Evolutionary conservation across 1,140 invertebrate genomes (phyloP), one percentile per base, ranked within the genome.

Genomic region (Harpegnathos saltator): DNA sequence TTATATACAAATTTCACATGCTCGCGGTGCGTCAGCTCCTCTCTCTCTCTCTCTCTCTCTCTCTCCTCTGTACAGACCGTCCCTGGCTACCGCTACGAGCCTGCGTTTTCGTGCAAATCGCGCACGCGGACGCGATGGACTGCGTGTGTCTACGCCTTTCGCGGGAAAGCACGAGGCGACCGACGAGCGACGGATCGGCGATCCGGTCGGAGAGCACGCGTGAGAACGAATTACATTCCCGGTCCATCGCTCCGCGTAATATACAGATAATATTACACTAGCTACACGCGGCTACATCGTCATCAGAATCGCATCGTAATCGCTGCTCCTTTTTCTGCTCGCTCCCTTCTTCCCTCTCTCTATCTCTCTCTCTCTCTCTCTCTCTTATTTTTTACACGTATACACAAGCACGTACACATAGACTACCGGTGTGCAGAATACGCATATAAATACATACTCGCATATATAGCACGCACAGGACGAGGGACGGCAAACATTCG

Each of bases 251-350:
- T 66, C 83, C 85, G 85, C 69, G 83, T 87, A 87, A 84, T 80
- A 78, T 89, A 89, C 87, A 88, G 66, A 88, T 88, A 87, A 82
- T 87, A 65, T 88, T 89, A 89, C 86, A 88, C 68, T 88, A 85
- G 77, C 87, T 89, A 88, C 83, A 82, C 83, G n/a, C 33, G 74
- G 54, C 66, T 77, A 82, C 63, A 9, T 44, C 38, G 29, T 33
- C 38, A 9, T 73, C 80, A 84, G 61, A 81, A 82, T 73, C 82
- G 52, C 77, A 65, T 85, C 72, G n/a, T n/a, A n/a, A n/a, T 69
- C 7, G 33, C 33, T 7, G 33, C 7, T 1, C 33, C 33, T 33
- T 33, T 7, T 33, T 1, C 33, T 1, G 1, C 2, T 33, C 2
- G 33, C 33, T 7, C 2, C 33, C 33, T 33, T 33, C 7, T 7